Conservation (phyloP, 2,888 invertebrate genomes). For the Eupeodes latifasciatus region DNA sequence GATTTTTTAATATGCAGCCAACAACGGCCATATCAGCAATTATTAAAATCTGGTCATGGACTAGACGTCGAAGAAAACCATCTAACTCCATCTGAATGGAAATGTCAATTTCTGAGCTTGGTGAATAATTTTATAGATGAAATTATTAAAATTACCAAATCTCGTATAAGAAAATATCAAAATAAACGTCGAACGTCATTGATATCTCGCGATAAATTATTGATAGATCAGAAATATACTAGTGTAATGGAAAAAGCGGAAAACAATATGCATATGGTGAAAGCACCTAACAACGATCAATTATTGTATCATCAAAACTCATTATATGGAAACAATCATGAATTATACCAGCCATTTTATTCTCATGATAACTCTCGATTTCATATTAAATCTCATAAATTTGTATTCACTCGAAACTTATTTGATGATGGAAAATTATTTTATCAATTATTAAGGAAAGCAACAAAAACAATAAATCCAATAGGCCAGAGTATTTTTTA, state of each 20-base stretch:
- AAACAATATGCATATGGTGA: neutral
- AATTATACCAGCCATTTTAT: neutral
- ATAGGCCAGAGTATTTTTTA: neutral
- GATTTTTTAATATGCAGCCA: constrained; percentile 65
- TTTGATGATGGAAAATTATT: constrained; percentile 17
- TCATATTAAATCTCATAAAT: constrained; percentile 21
- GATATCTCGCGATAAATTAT: neutral
- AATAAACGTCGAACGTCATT: neutral
- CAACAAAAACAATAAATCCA: constrained; percentile 2
- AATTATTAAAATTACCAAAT: constrained; percentile 9
- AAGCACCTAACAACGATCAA: neutral
- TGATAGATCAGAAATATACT: constrained; percentile 13
- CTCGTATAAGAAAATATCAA: constrained; percentile 1
- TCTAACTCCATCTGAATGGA: neutral
- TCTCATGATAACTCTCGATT: neutral
- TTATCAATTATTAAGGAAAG: constrained; percentile 2
- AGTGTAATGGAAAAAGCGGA: neutral
- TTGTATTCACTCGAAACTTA: constrained; percentile 2
- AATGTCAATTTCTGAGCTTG: neutral
- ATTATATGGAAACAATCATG: constrained; percentile 3
- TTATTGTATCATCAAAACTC: constrained; percentile 24
- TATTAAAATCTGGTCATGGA: constrained; percentile 66
- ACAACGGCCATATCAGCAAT: constrained; percentile 50
- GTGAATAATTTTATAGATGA: neutral
- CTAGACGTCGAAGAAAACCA: constrained; percentile 63